Evolutionary conservation across 2,797 vertebrate species (phyloP).

Genomic region (Phoeniculus purpureus): DNA sequence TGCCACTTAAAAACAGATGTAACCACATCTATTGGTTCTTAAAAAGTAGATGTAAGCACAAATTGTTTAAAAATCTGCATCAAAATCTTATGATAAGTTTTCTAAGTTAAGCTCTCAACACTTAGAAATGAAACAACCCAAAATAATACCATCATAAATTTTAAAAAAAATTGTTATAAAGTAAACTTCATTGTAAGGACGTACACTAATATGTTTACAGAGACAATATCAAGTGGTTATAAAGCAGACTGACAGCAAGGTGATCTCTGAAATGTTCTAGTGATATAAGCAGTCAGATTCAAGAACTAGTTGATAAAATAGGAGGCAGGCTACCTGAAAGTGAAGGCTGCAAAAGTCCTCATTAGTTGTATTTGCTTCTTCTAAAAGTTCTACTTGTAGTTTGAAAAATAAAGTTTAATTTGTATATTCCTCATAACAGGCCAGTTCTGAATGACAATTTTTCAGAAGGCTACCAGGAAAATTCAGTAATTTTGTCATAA

Average conservation of each 20-base stretch:
- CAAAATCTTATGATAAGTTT: neutral
- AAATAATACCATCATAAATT: neutral
- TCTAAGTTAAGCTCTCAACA: neutral
- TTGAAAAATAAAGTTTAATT: neutral
- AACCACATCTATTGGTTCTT: too few relatives aligned
- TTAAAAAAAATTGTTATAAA: neutral
- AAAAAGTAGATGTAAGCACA: fast-evolving
- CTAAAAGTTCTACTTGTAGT: neutral
- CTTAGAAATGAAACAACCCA: neutral
- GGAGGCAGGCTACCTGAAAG: neutral
- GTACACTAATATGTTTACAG: fast-evolving
- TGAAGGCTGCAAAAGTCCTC: neutral
- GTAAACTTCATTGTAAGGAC: neutral
- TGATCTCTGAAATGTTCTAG: neutral
- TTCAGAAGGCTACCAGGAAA: neutral
- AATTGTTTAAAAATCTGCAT: neutral
- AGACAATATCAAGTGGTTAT: neutral
- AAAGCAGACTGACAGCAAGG: neutral
- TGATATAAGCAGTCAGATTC: neutral
- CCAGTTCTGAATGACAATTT: neutral
- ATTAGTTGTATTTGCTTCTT: neutral
- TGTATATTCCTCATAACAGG: neutral
- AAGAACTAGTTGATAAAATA: neutral
- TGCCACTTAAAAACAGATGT: too few relatives aligned
- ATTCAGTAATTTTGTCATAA: neutral